Evolutionary conservation across 2,113 vertebrate species (phyloP).

Genomic region (Neolamprologus toae): DNA sequence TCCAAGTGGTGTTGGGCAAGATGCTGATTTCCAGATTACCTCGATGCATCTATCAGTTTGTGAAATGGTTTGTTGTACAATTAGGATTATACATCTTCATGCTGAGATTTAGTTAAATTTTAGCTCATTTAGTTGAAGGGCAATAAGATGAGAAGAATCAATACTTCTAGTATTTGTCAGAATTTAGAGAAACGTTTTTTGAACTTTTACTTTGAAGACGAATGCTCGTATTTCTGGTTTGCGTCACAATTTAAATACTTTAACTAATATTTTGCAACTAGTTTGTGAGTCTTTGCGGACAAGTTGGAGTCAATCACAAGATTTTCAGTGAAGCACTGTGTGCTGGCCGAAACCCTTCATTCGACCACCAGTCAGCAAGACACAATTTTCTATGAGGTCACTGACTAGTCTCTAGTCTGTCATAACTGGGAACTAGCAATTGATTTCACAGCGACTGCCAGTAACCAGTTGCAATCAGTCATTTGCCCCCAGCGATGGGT

Average conservation of each 20-base stretch:
- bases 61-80: not conserved
- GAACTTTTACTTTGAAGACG: not conserved
- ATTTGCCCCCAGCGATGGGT: not conserved
- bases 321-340: not conserved
- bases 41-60: not conserved
- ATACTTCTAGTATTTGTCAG: not conserved
- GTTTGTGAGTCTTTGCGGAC: not conserved
- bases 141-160: not conserved
- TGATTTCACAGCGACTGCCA: not conserved
- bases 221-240: not conserved
- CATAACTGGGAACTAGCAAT: not conserved
- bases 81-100: not conserved
- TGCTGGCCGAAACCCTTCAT: not conserved
- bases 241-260: not conserved
- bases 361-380: not conserved
- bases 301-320: not conserved
- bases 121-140: not conserved
- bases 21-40: not conserved
- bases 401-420: not conserved
- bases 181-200: fast-evolving
- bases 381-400: not conserved
- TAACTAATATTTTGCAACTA: not conserved
- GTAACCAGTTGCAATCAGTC: not conserved
- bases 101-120: not conserved
- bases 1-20: not conserved